Evolutionary conservation across 2,797 vertebrate species (phyloP).

Genomic region (Xiphophorus birchmanni): DNA sequence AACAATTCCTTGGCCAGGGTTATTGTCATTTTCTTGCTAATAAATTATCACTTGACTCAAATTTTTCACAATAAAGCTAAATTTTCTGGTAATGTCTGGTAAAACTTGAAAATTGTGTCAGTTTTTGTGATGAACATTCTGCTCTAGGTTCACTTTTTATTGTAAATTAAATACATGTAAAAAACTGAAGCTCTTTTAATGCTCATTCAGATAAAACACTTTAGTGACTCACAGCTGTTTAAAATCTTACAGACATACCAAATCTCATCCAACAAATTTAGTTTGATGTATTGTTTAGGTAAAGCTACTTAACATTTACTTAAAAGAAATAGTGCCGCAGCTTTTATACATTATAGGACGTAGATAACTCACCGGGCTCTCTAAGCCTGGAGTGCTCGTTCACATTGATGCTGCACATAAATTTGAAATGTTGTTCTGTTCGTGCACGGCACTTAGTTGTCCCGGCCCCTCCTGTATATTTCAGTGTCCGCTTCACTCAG

Average conservation of each 20-base stretch:
- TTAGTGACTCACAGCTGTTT: not conserved
- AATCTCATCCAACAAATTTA: not conserved
- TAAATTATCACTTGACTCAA: not conserved
- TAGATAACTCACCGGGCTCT: conserved; percentile 67
- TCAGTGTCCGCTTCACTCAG: conserved; percentile 49
- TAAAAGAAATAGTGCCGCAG: not conserved
- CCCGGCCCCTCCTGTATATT: conserved; percentile 38
- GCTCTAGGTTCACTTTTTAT: not conserved
- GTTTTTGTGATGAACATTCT: not conserved
- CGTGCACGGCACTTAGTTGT: conserved; percentile 11
- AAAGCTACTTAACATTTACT: not conserved
- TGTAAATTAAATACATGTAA: not conserved
- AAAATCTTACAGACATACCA: not conserved
- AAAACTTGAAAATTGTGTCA: not conserved
- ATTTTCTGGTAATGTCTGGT: not conserved
- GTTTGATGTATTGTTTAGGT: not conserved
- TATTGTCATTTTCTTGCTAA: not conserved
- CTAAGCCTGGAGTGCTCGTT: conserved; percentile 63
- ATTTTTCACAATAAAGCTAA: not conserved
- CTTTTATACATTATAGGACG: conserved; percentile 15
- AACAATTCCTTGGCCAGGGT: not conserved
- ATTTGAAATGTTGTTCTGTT: conserved; percentile 40
- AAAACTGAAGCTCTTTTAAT: not conserved
- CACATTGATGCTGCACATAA: conserved; percentile 62
- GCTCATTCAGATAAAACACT: not conserved